Conservation (phyloP, 37 sponge, comb jelly and placozoan genomes). For the Chondrosia reniformis region DNA sequence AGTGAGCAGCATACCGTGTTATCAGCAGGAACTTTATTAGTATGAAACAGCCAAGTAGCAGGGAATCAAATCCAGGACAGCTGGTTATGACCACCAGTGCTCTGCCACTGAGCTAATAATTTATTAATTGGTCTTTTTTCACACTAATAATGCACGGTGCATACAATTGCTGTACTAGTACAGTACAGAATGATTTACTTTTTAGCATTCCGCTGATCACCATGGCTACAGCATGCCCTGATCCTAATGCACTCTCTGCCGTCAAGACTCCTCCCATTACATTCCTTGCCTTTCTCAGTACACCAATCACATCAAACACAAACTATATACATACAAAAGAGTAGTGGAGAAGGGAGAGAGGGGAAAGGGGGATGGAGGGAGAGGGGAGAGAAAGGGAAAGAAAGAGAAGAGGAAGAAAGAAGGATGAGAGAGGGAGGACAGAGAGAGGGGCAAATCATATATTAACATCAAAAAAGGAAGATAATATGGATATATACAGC, state of each 20-base stretch:
- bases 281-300: neutral
- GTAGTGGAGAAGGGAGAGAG: neutral
- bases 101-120: too few species aligned
- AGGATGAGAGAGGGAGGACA: too few species aligned
- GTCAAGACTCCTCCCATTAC: neutral
- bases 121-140: neutral
- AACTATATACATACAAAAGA: neutral
- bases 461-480: neutral
- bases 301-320: neutral
- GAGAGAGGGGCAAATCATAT: too few species aligned
- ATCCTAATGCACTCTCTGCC: too few species aligned
- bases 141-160: neutral
- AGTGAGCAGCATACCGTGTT: constrained; percentile 42
- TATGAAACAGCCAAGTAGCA: too few species aligned
- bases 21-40: constrained; percentile 31
- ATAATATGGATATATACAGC: neutral
- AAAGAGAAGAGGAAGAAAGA: too few species aligned
- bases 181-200: neutral
- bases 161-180: neutral
- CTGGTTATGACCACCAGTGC: too few species aligned
- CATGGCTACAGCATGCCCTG: neutral
- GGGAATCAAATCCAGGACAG: too few species aligned
- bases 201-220: neutral
- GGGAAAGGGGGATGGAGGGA: neutral
- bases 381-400: too few species aligned